These are phyloP conservation scores for Eublepharis macularius DNA, from an alignment of 2,113 vertebrate genomes.

Conservation along the genomic window DNA sequence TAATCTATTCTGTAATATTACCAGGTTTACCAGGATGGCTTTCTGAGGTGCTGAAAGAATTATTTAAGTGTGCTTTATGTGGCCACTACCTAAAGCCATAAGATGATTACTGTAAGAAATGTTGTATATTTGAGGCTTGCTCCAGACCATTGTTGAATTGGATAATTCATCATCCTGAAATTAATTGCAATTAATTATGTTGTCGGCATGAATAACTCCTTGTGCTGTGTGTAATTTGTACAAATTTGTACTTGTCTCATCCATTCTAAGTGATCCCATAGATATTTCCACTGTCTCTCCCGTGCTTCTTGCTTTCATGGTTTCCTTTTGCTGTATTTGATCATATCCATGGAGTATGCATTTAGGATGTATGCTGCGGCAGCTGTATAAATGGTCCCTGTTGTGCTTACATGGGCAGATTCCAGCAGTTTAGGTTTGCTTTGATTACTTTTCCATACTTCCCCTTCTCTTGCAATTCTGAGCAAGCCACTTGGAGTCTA, in stretches of 20 bases:
- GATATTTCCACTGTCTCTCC: background rate
- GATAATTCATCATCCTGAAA: slow-evolving; percentile 9
- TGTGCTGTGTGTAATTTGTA: background rate
- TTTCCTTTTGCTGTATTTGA: background rate
- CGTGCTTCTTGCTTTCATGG: background rate
- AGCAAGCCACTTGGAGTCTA: background rate
- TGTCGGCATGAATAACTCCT: background rate
- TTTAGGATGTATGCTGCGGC: background rate
- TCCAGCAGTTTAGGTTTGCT: too few species aligned
- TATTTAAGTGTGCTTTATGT: background rate
- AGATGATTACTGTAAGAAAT: background rate
- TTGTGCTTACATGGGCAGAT: background rate
- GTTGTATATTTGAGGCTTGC: slow-evolving; percentile 17
- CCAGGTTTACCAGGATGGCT: background rate
- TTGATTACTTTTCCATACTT: background rate
- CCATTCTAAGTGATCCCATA: background rate
- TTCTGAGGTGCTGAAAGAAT: background rate
- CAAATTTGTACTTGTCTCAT: slow-evolving; percentile 4
- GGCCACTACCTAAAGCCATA: background rate
- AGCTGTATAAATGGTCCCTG: background rate
- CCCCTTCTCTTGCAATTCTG: background rate
- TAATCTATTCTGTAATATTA: background rate
- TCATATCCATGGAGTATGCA: background rate
- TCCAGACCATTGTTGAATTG: slow-evolving; percentile 9
- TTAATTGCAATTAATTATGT: slow-evolving; percentile 28